Conservation (phyloP, 2,113 vertebrate species). For the Rhynchomys soricoides region DNA sequence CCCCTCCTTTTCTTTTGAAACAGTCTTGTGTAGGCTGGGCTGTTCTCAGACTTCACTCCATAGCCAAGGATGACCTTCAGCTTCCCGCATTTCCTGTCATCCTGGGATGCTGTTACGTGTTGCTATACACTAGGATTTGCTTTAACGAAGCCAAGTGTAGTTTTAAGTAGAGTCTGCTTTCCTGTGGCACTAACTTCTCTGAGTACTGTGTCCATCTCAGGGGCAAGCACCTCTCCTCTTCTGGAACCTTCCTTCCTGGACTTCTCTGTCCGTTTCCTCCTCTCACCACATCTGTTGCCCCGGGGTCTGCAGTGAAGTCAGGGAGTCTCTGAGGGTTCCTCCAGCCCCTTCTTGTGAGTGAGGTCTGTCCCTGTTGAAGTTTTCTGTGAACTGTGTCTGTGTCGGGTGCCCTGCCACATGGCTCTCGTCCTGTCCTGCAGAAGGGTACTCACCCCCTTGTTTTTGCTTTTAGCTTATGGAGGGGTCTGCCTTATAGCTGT, state of each 20-base stretch:
- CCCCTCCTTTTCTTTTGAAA: not conserved
- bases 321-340: not conserved
- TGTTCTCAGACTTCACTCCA: not conserved
- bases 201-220: not conserved
- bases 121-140: not conserved
- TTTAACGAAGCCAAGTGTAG: not conserved
- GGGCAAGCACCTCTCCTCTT: not conserved
- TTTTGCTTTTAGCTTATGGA: constrained; percentile 3
- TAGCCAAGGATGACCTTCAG: not conserved
- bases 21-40: not conserved
- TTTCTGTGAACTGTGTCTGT: accelerated
- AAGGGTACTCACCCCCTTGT: not conserved
- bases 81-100: not conserved
- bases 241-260: not conserved
- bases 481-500: not conserved
- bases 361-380: not conserved
- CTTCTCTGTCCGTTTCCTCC: not conserved
- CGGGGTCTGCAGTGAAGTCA: not conserved
- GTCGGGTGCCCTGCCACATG: not conserved
- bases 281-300: not conserved
- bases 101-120: not conserved
- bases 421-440: not conserved
- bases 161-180: not conserved
- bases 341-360: not conserved
- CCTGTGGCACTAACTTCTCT: not conserved